Base-by-base conservation (phyloP, 2,113 vertebrate species). In the Tachysurus fulvidraco region DNA sequence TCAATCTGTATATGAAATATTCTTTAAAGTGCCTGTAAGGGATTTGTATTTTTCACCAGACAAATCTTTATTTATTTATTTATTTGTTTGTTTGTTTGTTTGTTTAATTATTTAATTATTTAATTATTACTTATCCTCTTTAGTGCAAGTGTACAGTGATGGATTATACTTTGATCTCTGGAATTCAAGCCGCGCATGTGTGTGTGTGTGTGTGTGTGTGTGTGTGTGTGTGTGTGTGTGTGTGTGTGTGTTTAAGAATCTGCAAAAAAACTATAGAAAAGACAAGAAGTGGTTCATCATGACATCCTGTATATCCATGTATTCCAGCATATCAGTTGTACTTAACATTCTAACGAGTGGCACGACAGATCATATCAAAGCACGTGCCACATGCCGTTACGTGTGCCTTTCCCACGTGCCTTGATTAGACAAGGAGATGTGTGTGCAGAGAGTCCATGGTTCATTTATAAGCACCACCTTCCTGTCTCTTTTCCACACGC, bases 271-370 rank as follows among this genome's bases (percentile, higher is more conserved):
- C 30, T 7, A 46, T 46, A 2, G 41, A 13, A 5, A 11, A 74
- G 71, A 74, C 71, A 74, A 21, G 23, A 74, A 50, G 71, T 46
- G 44, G 36, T 41, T 71, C 67, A 44, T 41, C 30, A 0, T 71
- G 67, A 44, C 36, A 44, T 54, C 23, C 11, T 46, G 46, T 54
- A 54, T 94, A 93, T 64, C 92, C 36, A 36, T 36, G 86, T 84
- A 93, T 93, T 95, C 93, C 86, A 92, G 94, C 93, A 93, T 88
- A 95, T 94, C 93, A 92, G 90, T 91, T 91, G 90, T 90, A 88
- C 93, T 94, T 93, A 94, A 86, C 89, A 62, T 69, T 91, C 91
- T 94, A 94, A 95, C 87, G 89, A 93, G 90, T 85, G 80, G 91
- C 92, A 93, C 85, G 85, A 88, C 89, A 91, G 86, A 90, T 89